Percentiles rank a stretch among this genome's conserved stretches.
These are phyloP conservation scores for Zalophus californianus DNA, from an alignment of 2,797 vertebrate species.

Conservation along the genomic window DNA sequence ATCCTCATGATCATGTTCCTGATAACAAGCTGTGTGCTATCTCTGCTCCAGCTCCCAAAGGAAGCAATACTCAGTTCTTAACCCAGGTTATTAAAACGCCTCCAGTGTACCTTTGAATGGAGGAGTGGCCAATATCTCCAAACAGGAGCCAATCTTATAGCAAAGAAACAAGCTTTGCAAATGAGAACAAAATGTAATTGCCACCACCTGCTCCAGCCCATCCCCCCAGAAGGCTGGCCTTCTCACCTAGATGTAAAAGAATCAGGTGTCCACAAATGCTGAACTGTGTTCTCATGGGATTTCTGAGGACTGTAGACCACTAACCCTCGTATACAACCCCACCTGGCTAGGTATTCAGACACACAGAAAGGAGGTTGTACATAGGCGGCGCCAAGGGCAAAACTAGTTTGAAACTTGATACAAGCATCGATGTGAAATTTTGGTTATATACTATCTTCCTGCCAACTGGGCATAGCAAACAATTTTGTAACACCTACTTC, in stretches of 20 bases:
- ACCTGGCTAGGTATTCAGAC: not conserved
- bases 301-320: not conserved
- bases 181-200: slow-evolving; percentile 56
- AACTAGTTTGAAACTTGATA: not conserved
- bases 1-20: slow-evolving; percentile 42
- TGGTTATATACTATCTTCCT: not conserved
- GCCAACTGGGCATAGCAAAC: not conserved
- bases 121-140: not conserved
- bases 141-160: not conserved
- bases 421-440: not conserved
- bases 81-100: slow-evolving; percentile 45
- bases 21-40: slow-evolving; percentile 7
- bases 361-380: not conserved
- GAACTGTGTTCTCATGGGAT: not conserved
- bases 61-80: slow-evolving; percentile 44
- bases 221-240: not conserved
- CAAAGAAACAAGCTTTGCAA: slow-evolving; percentile 10
- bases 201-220: slow-evolving; percentile 49
- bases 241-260: slow-evolving; percentile 47
- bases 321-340: not conserved
- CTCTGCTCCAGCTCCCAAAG: not conserved
- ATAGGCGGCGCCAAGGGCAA: not conserved
- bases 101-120: slow-evolving; percentile 43
- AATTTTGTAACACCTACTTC: not conserved
- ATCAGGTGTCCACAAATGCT: slow-evolving; percentile 28